These are phyloP conservation scores for Ambastaia sidthimunki DNA, from an alignment of 2,797 vertebrate genomes.

Conservation along the genomic window DNA sequence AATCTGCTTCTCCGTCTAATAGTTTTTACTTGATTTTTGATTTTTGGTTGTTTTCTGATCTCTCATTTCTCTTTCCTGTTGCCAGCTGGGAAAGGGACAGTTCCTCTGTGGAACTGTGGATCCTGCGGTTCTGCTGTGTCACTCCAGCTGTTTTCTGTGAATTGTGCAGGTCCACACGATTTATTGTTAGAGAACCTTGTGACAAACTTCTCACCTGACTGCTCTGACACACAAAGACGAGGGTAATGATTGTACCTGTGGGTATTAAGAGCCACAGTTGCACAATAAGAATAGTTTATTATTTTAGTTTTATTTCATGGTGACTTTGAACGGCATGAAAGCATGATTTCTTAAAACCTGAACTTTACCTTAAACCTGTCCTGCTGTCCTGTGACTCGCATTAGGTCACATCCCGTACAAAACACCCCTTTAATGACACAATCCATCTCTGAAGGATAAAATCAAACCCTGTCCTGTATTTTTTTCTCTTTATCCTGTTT, in stretches of 20 bases:
- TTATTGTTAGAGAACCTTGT: slow-evolving; percentile 23
- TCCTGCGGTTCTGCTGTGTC: not conserved
- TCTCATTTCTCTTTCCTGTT: slow-evolving; percentile 2
- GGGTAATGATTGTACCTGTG: no score
- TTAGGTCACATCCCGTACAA: no score
- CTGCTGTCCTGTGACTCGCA: no score
- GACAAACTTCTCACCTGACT: slow-evolving; percentile 4
- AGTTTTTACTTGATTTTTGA: slow-evolving; percentile 5
- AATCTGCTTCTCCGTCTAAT: not conserved
- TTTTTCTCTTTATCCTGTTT: not conserved
- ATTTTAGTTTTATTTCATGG: no score
- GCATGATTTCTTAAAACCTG: no score
- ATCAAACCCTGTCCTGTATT: not conserved
- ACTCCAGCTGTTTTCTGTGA: not conserved
- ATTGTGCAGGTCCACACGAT: not conserved
- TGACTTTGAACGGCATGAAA: no score
- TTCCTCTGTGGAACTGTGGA: slow-evolving; percentile 2
- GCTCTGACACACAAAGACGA: not conserved
- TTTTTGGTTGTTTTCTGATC: not conserved
- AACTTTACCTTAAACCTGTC: no score
- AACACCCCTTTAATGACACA: no score
- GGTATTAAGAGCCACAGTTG: no score
- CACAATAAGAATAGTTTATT: no score
- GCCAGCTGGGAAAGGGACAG: not conserved
- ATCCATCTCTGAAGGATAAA: no score